Conservation (phyloP, 2,113 vertebrate species). For the Corynorhinus townsendii region DNA sequence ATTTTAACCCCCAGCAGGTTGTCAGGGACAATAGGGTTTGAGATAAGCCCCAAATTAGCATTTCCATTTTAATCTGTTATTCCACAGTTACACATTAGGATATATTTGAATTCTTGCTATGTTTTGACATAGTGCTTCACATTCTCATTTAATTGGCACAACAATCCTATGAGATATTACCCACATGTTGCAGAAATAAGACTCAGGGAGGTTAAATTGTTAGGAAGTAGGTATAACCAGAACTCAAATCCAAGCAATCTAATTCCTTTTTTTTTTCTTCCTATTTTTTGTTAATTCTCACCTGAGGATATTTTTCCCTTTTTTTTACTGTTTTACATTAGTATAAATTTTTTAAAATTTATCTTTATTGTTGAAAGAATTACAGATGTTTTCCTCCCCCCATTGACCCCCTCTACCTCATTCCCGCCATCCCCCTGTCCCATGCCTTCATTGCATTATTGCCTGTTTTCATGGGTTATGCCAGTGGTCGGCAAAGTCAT, state of each 20-base stretch:
- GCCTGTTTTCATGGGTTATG: too few species aligned
- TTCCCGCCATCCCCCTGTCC: too few species aligned
- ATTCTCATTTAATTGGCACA: background rate
- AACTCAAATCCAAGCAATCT: background rate
- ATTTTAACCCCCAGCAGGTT: background rate
- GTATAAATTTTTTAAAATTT: too few species aligned
- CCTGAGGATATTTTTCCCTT: too few species aligned
- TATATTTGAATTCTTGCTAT: background rate
- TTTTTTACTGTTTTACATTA: too few species aligned
- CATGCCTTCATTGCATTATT: too few species aligned
- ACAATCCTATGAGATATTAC: background rate
- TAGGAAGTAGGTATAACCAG: background rate
- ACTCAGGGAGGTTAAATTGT: background rate
- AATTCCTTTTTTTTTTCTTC: background rate
- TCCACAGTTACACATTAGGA: background rate
- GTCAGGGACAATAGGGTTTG: background rate
- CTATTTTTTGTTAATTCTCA: too few species aligned
- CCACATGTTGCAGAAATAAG: conserved; percentile 26
- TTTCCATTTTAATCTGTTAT: background rate
- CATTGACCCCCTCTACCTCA: too few species aligned
- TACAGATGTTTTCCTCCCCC: too few species aligned
- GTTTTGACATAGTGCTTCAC: background rate
- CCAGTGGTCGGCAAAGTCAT: too few species aligned
- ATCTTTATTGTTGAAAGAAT: too few species aligned
- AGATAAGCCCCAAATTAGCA: background rate